Conservation (phyloP, 1,140 invertebrate species). For the Drosophila lowei region DNA sequence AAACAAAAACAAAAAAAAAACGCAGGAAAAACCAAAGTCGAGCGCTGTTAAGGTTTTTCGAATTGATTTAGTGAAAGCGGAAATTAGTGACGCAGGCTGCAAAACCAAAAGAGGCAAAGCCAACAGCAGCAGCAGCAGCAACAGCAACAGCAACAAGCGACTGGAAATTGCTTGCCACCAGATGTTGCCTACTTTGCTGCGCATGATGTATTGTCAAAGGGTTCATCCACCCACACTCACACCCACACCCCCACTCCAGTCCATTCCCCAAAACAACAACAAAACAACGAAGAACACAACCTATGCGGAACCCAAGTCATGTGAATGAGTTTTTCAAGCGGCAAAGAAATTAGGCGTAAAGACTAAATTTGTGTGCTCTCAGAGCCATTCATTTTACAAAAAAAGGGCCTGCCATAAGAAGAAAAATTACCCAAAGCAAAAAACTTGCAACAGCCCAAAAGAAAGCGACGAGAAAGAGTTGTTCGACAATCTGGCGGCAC, state of each 20-base stretch:
- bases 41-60: constrained; percentile 62
- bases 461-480: constrained; percentile 48
- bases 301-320: background rate
- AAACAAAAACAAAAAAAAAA: background rate
- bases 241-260: background rate
- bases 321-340: constrained; percentile 20
- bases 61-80: constrained; percentile 78
- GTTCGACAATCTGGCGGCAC: constrained; percentile 68
- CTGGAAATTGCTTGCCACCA: constrained; percentile 68
- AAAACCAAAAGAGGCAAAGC: constrained; percentile 28
- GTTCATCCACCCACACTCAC: background rate
- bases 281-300: background rate
- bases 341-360: constrained; percentile 79
- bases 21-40: constrained; percentile 30
- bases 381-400: constrained; percentile 67
- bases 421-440: constrained; percentile 50
- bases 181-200: constrained; percentile 73
- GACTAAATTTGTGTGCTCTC: constrained; percentile 69
- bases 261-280: background rate
- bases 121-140: no score
- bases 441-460: constrained; percentile 43
- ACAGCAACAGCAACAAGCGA: constrained; percentile 47
- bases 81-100: constrained; percentile 71
- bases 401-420: constrained; percentile 55
- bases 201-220: constrained; percentile 74